Evolutionary conservation across 1,140 invertebrate species (phyloP), one percentile per base, ranked within the genome.

Genomic region (Heliconius himera): DNA sequence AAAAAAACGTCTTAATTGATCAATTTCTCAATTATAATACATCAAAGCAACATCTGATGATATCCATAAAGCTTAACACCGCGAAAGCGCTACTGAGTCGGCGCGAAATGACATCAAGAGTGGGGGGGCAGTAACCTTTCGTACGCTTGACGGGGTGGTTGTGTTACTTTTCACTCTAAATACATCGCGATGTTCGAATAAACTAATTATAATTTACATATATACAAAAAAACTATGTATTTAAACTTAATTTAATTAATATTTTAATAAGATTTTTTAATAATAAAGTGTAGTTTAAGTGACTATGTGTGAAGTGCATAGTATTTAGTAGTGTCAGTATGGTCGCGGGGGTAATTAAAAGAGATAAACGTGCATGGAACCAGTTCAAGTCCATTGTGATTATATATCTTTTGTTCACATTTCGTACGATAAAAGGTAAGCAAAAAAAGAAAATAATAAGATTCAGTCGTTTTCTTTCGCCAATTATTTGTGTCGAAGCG

Each of bases 31-130:
- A 66, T 66, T 66, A 66, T 29, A 66, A 66, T 66, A 6, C 13
- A 66, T 29, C 13, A 66, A 66, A 29, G 26, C 0, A 66, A 66
- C 26, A 29, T 81, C 84, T 74, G 80, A 83, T 83, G 83, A 88
- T 89, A 84, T 85, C 85, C 85, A 87, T 89, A 87, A 87, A 90
- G 88, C 85, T 86, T 83, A 84, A 83, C 83, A 82, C 86, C 82
- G 91, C 91, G 85, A 92, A 93, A 93, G 88, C 81, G 74, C 75
- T 88, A 91, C 89, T 87, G 93, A 91, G 93, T 92, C 91, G 91
- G 91, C 91, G 93, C 93, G 85, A 93, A 93, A 92, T 92, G 87
- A 87, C 85, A 88, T 82, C 72, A 51, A 90, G 85, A 88, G 89
- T 87, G 88, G 90, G 93, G 87, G 91, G 90, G 82, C 92, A 94